A percentile compares a stretch with the other conserved stretches of the same genome.
Evolutionary conservation across 2,113 vertebrate species (phyloP).

Genomic region (Tinamus guttatus): DNA sequence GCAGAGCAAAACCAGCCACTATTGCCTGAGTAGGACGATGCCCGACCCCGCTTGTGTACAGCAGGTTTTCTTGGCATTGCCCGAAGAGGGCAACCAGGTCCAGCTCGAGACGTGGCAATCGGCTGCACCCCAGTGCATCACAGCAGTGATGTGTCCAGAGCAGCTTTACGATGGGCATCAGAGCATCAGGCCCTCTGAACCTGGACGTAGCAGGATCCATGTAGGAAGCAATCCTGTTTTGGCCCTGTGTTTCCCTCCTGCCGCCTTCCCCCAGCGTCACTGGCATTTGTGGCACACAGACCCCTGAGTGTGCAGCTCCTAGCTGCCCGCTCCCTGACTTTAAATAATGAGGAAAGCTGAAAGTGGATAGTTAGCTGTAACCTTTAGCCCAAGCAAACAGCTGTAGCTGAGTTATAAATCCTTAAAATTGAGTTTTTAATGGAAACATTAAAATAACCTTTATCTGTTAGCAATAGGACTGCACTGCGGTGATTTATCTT

Average conservation of each 20-base stretch:
- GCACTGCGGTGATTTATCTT: slow-evolving; percentile 12
- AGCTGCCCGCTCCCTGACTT: neutral
- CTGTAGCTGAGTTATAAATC: slow-evolving; percentile 62
- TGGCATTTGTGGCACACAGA: neutral
- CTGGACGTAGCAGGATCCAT: neutral
- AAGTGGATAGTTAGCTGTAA: neutral
- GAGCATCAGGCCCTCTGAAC: neutral
- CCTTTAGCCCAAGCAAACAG: slow-evolving; percentile 44
- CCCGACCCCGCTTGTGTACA: neutral
- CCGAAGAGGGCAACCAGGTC: too few relatives aligned
- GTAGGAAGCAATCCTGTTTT: neutral
- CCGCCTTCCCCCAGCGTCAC: neutral
- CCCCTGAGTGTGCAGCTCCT: accelerated
- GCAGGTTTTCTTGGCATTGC: neutral
- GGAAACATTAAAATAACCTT: slow-evolving; percentile 65
- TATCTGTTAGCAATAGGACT: slow-evolving; percentile 53
- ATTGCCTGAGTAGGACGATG: neutral
- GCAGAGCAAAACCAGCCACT: neutral
- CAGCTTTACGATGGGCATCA: too few relatives aligned
- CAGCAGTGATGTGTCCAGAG: neutral
- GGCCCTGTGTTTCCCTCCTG: neutral
- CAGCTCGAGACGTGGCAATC: neutral
- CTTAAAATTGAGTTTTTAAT: slow-evolving; percentile 72
- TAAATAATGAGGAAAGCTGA: neutral
- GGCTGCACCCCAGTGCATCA: neutral